Base-by-base conservation (phyloP, 2,888 invertebrate genomes). In the Mythimna loreyi region DNA sequence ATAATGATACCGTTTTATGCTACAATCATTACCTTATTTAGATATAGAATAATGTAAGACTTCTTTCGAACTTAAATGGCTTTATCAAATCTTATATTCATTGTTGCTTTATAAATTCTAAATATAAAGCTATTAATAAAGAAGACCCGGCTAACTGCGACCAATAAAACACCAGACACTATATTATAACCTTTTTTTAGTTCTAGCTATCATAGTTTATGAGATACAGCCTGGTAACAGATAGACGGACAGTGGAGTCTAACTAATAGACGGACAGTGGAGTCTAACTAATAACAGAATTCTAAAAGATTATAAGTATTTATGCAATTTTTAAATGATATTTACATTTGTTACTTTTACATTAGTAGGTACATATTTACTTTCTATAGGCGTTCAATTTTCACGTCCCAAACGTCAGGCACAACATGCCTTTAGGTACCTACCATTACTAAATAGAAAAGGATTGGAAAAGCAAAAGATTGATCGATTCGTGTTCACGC, bases 401-500 rank as follows among this genome's bases (percentile, higher is more conserved):
- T 0, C n/a, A 33, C n/a, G 9, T 43, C 33, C 8, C 11, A 40
- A 67, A 11, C 11, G 13, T 33, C 21, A 19, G 19, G 9, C n/a
- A n/a, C 19, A n/a, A 19, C 21, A 25, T 65, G n/a, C n/a, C 55
- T 23, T 25, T 36, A 21, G 9, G 25, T 58, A 59, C 53, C 25
- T 58, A 59, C 53, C 25, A 6, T 45, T 13, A 49, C n/a, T 50
- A 25, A 62, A 50, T 45, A 47, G 16, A 65, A 53, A 62, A 55
- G 16, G 33, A 21, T 50, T 21, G 25, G 11, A 59, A 47, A 52
- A 55, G 16, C 40, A 40, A 19, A 7, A 7, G 8, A 53, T 49
- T 72, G 72, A 67, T 67, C 52, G 28, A 45, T 25, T 9, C 6
- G 30, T 63, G 19, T 57, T 49, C 57, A 57, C n/a, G 9, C 9